Conservation (phyloP, 2,113 vertebrate genomes). For the Jacana jacana region DNA sequence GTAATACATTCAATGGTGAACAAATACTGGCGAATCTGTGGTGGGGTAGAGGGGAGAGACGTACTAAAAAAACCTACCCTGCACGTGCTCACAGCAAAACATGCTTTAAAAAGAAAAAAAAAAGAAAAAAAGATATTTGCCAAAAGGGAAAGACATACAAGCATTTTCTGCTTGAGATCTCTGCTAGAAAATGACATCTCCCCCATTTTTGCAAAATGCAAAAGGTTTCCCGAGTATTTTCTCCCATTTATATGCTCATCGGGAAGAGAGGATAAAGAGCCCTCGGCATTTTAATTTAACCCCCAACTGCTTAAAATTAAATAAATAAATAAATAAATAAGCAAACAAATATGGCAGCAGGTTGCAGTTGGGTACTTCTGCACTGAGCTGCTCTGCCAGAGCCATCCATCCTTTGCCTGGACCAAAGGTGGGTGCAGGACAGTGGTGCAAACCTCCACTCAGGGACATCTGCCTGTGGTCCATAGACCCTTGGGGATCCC, state of each 20-base stretch:
- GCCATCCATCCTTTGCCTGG: not conserved
- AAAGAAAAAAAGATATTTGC: not conserved
- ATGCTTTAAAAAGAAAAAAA: not conserved
- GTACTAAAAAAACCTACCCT: not conserved
- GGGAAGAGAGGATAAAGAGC: not conserved
- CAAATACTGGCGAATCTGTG: not conserved
- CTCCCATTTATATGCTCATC: not conserved
- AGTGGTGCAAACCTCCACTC: not conserved
- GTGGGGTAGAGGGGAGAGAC: not conserved
- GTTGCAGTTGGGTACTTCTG: rapidly evolving
- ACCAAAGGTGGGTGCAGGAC: not conserved
- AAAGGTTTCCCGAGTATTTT: not conserved
- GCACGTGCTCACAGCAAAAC: not conserved
- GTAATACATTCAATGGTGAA: not conserved
- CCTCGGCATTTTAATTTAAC: not conserved
- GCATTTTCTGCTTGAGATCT: not conserved
- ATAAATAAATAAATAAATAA: not conserved
- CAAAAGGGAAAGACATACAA: not conserved
- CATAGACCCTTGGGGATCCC: not conserved
- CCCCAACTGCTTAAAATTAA: not conserved
- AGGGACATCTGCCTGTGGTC: not conserved
- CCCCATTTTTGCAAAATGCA: not conserved
- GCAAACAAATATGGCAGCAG: not conserved
- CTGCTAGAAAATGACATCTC: not conserved
- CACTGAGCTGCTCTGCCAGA: not conserved